Base-by-base conservation (phyloP, 1,140 invertebrate species). In the Papilio aristodemus region DNA sequence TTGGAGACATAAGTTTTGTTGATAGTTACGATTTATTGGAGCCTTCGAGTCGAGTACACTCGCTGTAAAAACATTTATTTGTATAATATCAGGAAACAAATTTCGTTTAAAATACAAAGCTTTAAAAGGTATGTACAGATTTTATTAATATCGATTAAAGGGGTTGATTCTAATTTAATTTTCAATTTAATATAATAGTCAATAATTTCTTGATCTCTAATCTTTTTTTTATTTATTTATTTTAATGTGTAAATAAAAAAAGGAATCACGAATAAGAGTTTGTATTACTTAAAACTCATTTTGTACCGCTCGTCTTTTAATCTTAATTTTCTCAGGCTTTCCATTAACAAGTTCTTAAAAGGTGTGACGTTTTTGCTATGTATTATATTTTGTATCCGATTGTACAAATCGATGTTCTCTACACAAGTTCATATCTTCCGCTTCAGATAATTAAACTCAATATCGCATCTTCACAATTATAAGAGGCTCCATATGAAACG, bases 1-100 rank as follows among this genome's bases (percentile, higher is more conserved):
- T 72, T 73, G 73, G 74, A 68, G 73, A 74, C 75, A 76, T 77
- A 71, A 70, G 69, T 75, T 73, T 75, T 71, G 69, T 73, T 60
- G 66, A 66, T 66, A 50, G 63, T 54, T 72, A 62, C 50, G 57
- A 72, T 74, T 74, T 73, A 73, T 73, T 71, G 71, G 25, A 22
- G 63, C 63, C 9, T 25, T 64, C 27, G n/a, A 50, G 41, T 27
- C 11, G 13, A 46, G 63, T 66, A 66, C 39, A 66, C 22, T 43
- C 63, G 25, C 14, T 32, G 1, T 14, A 27, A 17, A 60, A 60
- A 43, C 17, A 14, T 32, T 9, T 14, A 36, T 13, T 5, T 14
- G 57, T 32, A 43, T 10, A 54, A 54, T 11, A 39, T 32, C 27
- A 32, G 2, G 27, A 32, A 32, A 32, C 27, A 32, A 32, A 32